Percentiles rank a stretch among this genome's conserved stretches.
Conservation (phyloP, 2,888 invertebrate genomes). For the Chymomyza fuscimana region DNA sequence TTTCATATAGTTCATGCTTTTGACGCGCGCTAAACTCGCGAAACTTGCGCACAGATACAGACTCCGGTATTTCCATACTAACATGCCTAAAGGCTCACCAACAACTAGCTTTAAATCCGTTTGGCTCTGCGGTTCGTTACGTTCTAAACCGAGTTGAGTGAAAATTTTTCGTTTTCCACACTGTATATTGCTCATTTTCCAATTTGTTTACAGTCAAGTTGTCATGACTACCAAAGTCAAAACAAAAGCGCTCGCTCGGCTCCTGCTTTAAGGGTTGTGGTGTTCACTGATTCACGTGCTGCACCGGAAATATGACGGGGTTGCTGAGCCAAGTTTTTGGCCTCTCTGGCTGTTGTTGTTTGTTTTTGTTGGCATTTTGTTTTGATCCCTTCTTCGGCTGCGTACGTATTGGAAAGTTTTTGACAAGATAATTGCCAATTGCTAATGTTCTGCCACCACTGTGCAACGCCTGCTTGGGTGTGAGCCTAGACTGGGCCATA, state of each 20-base stretch:
- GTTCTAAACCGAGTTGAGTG: slow-evolving; percentile 47
- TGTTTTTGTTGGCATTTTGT: slow-evolving; percentile 72
- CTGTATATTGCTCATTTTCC: slow-evolving; percentile 8
- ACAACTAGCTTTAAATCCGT: slow-evolving; percentile 16
- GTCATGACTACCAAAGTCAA: slow-evolving; percentile 59
- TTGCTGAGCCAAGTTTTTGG: slow-evolving; percentile 14
- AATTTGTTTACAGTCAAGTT: slow-evolving; percentile 36
- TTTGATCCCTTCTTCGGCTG: slow-evolving; percentile 64
- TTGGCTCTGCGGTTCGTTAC: slow-evolving; percentile 45
- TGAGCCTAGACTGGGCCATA: slow-evolving; percentile 29
- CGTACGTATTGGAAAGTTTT: slow-evolving; percentile 40
- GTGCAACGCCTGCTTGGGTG: slow-evolving; percentile 1
- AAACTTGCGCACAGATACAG: slow-evolving; percentile 74
- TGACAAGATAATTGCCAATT: slow-evolving; percentile 67
- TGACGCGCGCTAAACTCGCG: slow-evolving; percentile 68
- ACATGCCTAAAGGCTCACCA: slow-evolving; percentile 42
- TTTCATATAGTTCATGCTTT: slow-evolving; percentile 76
- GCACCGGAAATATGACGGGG: slow-evolving; percentile 54
- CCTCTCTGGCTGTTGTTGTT: slow-evolving; percentile 34
- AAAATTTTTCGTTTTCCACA: slow-evolving; percentile 45
- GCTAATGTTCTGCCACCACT: slow-evolving; percentile 9
- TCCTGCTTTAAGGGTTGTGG: slow-evolving; percentile 19
- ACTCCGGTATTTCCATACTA: slow-evolving; percentile 73
- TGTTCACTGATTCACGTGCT: slow-evolving; percentile 62
- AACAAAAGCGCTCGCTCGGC: slow-evolving; percentile 46